These are phyloP conservation scores for Aphodius granarius DNA, from an alignment of 2,888 invertebrate species.

Conservation along the genomic window DNA sequence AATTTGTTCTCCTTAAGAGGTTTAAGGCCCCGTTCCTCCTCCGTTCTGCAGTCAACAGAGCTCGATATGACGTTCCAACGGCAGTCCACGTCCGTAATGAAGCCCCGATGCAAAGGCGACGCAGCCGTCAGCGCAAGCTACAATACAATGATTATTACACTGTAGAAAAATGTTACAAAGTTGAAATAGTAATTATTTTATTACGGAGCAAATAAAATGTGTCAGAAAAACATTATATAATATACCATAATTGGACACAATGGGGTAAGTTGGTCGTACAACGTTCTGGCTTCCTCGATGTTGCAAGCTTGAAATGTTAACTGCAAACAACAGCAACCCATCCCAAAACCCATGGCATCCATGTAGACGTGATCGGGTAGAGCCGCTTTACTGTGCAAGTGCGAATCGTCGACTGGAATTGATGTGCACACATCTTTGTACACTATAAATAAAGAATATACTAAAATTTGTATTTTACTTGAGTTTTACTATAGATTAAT, in stretches of 20 bases:
- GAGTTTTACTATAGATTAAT: no score
- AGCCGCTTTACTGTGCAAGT: constrained; percentile 66
- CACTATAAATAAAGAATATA: constrained; percentile 66
- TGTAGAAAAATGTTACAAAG: no score
- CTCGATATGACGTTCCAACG: constrained; percentile 97
- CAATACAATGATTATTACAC: constrained; percentile 36
- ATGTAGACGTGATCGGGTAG: constrained; percentile 92
- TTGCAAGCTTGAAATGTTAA: constrained; percentile 97
- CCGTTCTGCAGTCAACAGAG: constrained; percentile 93
- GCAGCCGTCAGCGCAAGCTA: constrained; percentile 96
- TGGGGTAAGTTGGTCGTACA: constrained; percentile 97
- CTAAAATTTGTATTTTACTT: no score
- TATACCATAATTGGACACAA: constrained; percentile 94
- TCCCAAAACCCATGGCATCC: constrained; percentile 99
- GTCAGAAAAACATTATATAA: not conserved
- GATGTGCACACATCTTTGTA: constrained; percentile 87
- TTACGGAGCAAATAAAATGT: no score
- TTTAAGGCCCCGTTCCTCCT: constrained; percentile 84
- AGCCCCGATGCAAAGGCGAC: constrained; percentile 92
- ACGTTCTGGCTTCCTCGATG: constrained; percentile 89
- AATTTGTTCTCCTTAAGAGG: constrained; percentile 76
- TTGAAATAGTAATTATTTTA: no score
- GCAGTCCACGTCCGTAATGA: constrained; percentile 93
- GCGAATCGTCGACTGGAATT: constrained; percentile 79
- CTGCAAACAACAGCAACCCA: constrained; percentile 98